Evolutionary conservation across 2,888 invertebrate species (phyloP).

Genomic region (Hirtodrosophila confusa): DNA sequence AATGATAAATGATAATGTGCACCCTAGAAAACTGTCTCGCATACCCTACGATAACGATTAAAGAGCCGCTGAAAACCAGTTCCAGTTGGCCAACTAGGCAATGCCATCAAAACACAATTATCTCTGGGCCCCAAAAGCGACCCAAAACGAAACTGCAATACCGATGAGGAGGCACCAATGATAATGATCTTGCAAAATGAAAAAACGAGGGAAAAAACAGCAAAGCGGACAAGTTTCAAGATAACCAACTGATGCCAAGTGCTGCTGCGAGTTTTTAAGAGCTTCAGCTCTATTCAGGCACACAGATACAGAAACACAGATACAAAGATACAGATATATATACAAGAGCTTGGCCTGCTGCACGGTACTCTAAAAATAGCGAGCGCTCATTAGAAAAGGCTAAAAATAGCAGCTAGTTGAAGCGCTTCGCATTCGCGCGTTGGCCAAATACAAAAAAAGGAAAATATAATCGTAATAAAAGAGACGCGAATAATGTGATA

Average conservation of each 20-base stretch:
- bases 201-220: conserved; percentile 30
- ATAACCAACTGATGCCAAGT: conserved; percentile 53
- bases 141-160: conserved; percentile 70
- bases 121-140: conserved; percentile 35
- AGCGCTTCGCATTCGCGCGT: conserved; percentile 34
- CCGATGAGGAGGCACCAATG: conserved; percentile 49
- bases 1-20: conserved; percentile 1
- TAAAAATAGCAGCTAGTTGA: conserved; percentile 71
- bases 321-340: conserved; percentile 21
- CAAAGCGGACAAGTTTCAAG: conserved; percentile 57
- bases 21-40: conserved; percentile 18
- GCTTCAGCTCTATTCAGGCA: conserved; percentile 17
- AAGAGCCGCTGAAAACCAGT: conserved; percentile 39
- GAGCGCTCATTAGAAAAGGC: conserved; percentile 75
- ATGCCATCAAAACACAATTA: conserved; percentile 74
- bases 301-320: conserved; percentile 26
- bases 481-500: conserved; percentile 35
- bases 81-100: conserved; percentile 55
- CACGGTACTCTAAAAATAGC: conserved; percentile 75
- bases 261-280: conserved; percentile 19
- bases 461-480: conserved; percentile 46
- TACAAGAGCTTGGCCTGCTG: conserved; percentile 55
- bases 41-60: conserved; percentile 37
- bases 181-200: conserved; percentile 74
- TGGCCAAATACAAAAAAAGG: conserved; percentile 24